These are phyloP conservation scores for Drosophila paucipuncta DNA, from an alignment of 2,888 invertebrate species.

Conservation along the genomic window DNA sequence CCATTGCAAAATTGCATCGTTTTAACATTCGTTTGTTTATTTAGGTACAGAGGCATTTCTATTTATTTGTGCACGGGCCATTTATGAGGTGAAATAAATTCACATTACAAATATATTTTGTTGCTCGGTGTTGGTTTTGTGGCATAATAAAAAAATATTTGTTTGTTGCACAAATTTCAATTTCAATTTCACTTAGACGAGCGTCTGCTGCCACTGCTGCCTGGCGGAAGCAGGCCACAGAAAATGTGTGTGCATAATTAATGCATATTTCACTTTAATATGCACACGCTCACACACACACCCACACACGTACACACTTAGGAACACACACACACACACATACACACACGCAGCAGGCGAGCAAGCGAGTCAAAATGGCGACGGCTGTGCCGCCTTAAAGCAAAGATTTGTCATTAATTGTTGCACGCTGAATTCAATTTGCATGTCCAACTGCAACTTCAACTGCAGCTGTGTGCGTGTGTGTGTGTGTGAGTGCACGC, in stretches of 20 bases:
- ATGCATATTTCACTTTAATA: constrained; percentile 80
- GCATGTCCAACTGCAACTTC: constrained; percentile 21
- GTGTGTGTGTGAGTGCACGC: constrained; percentile 43
- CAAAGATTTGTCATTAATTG: constrained; percentile 83
- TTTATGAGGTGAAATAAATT: constrained; percentile 9
- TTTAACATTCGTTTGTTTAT: constrained; percentile 13
- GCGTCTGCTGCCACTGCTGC: constrained; percentile 3
- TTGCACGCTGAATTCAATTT: constrained; percentile 79
- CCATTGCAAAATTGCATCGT: not conserved
- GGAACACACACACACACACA: constrained; percentile 5
- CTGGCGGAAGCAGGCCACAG: constrained; percentile 31
- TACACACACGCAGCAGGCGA: not conserved
- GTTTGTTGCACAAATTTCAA: constrained; percentile 47
- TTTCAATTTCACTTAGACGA: constrained; percentile 68
- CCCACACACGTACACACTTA: constrained; percentile 10
- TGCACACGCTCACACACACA: constrained; percentile 48
- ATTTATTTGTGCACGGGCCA: constrained; percentile 3
- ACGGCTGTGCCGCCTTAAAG: constrained; percentile 58
- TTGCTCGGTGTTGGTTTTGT: constrained; percentile 9
- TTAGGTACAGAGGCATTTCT: not conserved
- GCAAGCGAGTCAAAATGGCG: constrained; percentile 58
- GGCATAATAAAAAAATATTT: constrained; percentile 16
- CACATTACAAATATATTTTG: constrained; percentile 20
- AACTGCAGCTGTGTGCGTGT: constrained; percentile 15
- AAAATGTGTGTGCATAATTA: constrained; percentile 74